A percentile compares a stretch with the other conserved stretches of the same genome.
These are phyloP conservation scores for Lathronympha strigana DNA, from an alignment of 2,888 invertebrate species.

Conservation along the genomic window DNA sequence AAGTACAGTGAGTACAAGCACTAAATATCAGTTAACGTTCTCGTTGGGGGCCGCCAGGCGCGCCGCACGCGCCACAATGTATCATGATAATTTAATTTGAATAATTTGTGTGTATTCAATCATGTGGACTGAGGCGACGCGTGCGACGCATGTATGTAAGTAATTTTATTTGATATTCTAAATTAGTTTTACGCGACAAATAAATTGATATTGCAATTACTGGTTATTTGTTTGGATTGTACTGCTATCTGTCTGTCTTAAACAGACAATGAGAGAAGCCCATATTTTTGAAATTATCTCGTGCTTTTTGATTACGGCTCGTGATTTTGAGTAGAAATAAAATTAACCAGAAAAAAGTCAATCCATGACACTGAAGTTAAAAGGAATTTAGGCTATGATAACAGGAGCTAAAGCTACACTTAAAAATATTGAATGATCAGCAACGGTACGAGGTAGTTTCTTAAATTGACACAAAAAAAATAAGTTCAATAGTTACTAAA, in stretches of 20 bases:
- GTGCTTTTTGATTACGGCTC: too few relatives aligned
- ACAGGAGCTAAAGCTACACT: background rate
- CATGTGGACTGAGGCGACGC: slow-evolving; percentile 2
- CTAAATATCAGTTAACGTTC: slow-evolving; percentile 18
- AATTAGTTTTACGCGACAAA: background rate
- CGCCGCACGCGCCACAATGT: slow-evolving; percentile 6
- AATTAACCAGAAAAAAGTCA: background rate
- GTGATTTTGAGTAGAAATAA: background rate
- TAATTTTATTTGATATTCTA: slow-evolving; percentile 1
- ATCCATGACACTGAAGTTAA: too few relatives aligned
- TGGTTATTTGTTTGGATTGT: too few relatives aligned
- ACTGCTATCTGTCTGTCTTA: too few relatives aligned
- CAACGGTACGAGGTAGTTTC: background rate
- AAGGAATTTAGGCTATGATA: too few relatives aligned
- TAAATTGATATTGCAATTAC: background rate
- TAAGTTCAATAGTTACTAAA: slow-evolving; percentile 13
- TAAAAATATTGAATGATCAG: background rate
- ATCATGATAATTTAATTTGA: slow-evolving; percentile 29
- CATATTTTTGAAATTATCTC: too few relatives aligned
- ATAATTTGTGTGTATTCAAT: slow-evolving; percentile 7
- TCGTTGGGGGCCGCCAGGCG: background rate
- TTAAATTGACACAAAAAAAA: background rate
- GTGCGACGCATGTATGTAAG: background rate
- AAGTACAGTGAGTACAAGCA: background rate
- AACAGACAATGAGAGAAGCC: too few relatives aligned